phyloP scores from a whole-genome alignment of 2,797 vertebrate genomes.

The Myoxocephalus aenaeus region DNA sequence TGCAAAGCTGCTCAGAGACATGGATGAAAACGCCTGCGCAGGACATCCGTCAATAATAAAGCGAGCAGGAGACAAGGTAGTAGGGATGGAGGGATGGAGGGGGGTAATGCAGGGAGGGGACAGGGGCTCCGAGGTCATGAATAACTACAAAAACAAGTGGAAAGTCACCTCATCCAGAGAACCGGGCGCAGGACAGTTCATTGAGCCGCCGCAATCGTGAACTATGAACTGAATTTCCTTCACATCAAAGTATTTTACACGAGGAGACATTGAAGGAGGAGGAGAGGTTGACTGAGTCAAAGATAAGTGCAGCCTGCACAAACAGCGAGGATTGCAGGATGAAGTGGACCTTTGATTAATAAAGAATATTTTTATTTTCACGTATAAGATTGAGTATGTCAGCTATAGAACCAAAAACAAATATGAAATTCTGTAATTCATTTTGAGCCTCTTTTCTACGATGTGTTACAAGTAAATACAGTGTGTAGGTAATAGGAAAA shows the following conservation, averaged over 20 bases:
- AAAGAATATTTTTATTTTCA: background rate
- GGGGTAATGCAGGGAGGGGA: conserved; percentile 16
- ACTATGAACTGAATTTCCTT: conserved; percentile 63
- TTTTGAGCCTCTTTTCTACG: background rate
- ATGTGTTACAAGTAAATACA: background rate
- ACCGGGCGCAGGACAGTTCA: conserved; percentile 21
- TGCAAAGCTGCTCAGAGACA: conserved; percentile 76
- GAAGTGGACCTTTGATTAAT: background rate
- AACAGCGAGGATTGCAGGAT: background rate
- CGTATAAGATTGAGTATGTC: background rate
- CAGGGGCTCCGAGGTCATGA: conserved; percentile 58
- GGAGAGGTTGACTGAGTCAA: conserved; percentile 19
- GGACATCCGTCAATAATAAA: conserved; percentile 88
- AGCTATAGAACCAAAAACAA: background rate
- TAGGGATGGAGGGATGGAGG: conserved; percentile 37
- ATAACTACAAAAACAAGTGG: conserved; percentile 80
- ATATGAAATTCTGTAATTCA: background rate
- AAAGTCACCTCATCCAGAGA: conserved; percentile 75
- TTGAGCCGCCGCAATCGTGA: conserved; percentile 29
- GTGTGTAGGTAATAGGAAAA: background rate
- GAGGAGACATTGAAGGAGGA: conserved; percentile 20
- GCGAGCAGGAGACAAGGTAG: conserved; percentile 62
- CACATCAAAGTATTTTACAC: conserved; percentile 61
- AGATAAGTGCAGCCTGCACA: background rate
- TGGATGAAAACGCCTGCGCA: conserved; percentile 79